These are phyloP conservation scores for Thamnophis elegans DNA, from an alignment of 2,797 vertebrate genomes.

Conservation along the genomic window DNA sequence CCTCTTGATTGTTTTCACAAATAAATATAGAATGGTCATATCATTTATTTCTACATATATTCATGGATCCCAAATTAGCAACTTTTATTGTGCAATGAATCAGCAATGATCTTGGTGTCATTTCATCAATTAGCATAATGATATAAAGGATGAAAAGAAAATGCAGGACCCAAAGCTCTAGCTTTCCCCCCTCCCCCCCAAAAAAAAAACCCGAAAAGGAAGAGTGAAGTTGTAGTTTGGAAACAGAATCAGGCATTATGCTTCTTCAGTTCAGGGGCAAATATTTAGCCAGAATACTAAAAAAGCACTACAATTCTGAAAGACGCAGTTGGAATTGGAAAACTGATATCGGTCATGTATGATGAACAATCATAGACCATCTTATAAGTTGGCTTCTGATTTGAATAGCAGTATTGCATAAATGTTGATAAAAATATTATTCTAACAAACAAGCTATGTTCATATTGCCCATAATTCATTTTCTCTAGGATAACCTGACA, in stretches of 20 bases:
- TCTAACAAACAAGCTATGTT: background rate
- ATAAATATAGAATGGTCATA: conserved; percentile 58
- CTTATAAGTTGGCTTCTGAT: background rate
- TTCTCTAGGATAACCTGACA: background rate
- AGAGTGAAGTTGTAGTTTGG: background rate
- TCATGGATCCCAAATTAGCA: background rate
- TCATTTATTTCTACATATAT: conserved; percentile 15
- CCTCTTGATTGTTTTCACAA: conserved; percentile 67
- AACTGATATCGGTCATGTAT: background rate
- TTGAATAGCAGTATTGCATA: background rate
- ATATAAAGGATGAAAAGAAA: background rate
- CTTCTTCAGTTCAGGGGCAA: background rate
- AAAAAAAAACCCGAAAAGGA: background rate
- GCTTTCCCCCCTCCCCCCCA: fast-evolving
- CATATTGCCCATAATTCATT: background rate
- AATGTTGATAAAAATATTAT: background rate
- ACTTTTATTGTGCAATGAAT: background rate
- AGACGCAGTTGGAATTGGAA: background rate
- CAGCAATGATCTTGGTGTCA: background rate
- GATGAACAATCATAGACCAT: background rate
- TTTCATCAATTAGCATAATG: background rate
- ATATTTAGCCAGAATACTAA: background rate
- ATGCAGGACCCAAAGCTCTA: background rate
- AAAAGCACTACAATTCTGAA: background rate
- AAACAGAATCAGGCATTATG: background rate